These are phyloP conservation scores for Solenopsis invicta DNA, from an alignment of 1,140 invertebrate species.

Conservation along the genomic window DNA sequence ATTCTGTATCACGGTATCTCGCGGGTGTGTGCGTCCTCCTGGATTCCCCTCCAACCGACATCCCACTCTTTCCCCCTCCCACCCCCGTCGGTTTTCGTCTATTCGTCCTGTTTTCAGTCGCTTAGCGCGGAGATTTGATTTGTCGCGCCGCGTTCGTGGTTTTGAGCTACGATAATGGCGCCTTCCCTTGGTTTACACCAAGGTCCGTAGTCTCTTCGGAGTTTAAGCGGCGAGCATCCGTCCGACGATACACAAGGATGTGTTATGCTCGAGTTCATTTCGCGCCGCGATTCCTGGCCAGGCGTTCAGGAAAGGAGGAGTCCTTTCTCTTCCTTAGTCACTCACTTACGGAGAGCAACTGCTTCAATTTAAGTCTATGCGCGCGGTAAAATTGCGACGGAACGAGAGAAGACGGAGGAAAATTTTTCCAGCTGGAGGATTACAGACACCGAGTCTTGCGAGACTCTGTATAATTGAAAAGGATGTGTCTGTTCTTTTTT, in stretches of 20 bases:
- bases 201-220: slow-evolving; percentile 67
- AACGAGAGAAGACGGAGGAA: slow-evolving; percentile 40
- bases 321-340: slow-evolving; percentile 68
- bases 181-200: slow-evolving; percentile 68
- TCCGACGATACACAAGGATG: slow-evolving; percentile 73
- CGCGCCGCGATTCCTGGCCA: slow-evolving; percentile 50
- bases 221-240: slow-evolving; percentile 71
- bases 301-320: slow-evolving; percentile 50
- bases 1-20: slow-evolving; percentile 65
- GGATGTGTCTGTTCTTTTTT: slow-evolving; percentile 1
- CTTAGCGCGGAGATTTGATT: slow-evolving; percentile 77
- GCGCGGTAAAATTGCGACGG: slow-evolving; percentile 57
- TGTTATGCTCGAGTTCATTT: slow-evolving; percentile 65
- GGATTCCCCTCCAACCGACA: neutral
- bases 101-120: slow-evolving; percentile 67
- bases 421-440: slow-evolving; percentile 31
- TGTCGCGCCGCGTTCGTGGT: slow-evolving; percentile 71
- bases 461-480: slow-evolving; percentile 32
- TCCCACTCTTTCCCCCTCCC: neutral
- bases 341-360: slow-evolving; percentile 67
- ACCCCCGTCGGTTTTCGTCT: slow-evolving; percentile 34
- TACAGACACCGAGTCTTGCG: slow-evolving; percentile 28
- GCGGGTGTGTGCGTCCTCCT: slow-evolving; percentile 6
- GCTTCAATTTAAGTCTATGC: slow-evolving; percentile 62
- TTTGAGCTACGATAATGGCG: slow-evolving; percentile 78